Conservation (phyloP, 2,888 invertebrate species). For the Callimorpha dominula region DNA sequence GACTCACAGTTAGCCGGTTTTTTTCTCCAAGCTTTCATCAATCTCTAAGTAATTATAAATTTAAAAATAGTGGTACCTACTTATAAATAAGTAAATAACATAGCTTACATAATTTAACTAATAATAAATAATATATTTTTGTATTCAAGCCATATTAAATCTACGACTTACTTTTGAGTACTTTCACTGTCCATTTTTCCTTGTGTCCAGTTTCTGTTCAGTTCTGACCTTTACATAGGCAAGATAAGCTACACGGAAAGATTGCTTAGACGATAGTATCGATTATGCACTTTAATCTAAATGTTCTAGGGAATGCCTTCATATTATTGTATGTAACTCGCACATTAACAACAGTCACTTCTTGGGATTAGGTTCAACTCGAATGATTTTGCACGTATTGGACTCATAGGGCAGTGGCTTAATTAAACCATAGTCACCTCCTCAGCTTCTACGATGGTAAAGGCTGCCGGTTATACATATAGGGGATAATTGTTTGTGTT, state of each 20-base stretch:
- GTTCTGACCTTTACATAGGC: conserved; percentile 40
- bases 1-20: too few species aligned
- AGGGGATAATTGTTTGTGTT: background rate
- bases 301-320: background rate
- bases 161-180: too few species aligned
- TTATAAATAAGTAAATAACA: too few species aligned
- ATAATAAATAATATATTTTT: too few species aligned
- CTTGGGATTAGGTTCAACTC: background rate
- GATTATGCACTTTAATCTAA: conserved; percentile 8
- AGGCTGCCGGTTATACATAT: background rate
- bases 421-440: background rate
- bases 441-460: background rate
- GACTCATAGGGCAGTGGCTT: background rate
- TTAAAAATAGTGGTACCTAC: too few species aligned
- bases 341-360: background rate
- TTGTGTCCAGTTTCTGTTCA: conserved; percentile 8
- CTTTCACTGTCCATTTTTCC: conserved; percentile 2
- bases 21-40: too few species aligned
- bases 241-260: conserved; percentile 39
- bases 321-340: background rate
- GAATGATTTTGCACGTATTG: background rate
- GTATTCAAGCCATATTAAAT: background rate
- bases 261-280: conserved; percentile 35
- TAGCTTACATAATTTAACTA: too few species aligned
- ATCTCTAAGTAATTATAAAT: too few species aligned